These are phyloP conservation scores for Melipona bicolor DNA, from an alignment of 2,888 invertebrate genomes.

Conservation along the genomic window DNA sequence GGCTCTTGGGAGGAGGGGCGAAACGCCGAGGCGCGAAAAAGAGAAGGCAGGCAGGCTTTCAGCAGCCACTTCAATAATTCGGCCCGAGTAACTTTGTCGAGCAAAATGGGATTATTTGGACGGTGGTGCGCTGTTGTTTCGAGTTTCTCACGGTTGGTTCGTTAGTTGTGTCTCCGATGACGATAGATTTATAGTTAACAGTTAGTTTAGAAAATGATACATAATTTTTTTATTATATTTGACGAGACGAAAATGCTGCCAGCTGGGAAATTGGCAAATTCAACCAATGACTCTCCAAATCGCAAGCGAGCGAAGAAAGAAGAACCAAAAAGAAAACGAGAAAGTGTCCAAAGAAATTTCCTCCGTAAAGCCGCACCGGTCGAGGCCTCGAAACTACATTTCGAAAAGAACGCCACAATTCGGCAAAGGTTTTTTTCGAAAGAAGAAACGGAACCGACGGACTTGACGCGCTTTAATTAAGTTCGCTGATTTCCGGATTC, in stretches of 20 bases:
- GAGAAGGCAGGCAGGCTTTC: neutral
- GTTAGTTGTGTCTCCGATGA: too few species aligned
- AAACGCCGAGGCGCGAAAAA: neutral
- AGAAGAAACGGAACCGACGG: constrained; percentile 53
- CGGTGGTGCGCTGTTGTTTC: neutral
- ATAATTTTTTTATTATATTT: too few species aligned
- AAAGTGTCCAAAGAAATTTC: neutral
- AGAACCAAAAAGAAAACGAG: too few species aligned
- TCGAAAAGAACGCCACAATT: neutral
- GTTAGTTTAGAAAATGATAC: too few species aligned
- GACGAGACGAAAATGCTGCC: too few species aligned
- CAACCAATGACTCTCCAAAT: too few species aligned
- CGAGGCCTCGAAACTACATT: neutral
- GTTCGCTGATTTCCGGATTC: constrained; percentile 67
- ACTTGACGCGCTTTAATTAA: constrained; percentile 64
- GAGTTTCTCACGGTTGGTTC: neutral
- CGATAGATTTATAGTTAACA: too few species aligned
- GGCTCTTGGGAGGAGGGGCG: neutral
- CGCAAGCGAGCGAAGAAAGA: too few species aligned
- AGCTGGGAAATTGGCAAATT: too few species aligned
- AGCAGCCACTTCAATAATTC: constrained; percentile 14
- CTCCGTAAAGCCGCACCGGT: neutral
- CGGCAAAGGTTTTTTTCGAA: constrained; percentile 28
- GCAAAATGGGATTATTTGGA: neutral
- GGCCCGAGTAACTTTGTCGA: neutral